These are phyloP conservation scores for Aphidoletes aphidimyza DNA, from an alignment of 2,888 invertebrate species.

Conservation along the genomic window DNA sequence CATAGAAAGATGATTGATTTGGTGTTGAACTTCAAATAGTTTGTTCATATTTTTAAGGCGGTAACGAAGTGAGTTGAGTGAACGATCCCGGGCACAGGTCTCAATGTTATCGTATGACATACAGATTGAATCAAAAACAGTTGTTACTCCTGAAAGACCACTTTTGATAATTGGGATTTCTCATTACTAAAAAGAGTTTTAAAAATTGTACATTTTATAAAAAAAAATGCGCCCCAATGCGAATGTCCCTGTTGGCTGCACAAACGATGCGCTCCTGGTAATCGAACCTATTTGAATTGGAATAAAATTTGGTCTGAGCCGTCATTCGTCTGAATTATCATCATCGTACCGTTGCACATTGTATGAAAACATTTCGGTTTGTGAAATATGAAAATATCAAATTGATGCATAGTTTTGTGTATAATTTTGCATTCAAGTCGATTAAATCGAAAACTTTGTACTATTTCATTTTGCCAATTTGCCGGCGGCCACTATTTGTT, in stretches of 20 bases:
- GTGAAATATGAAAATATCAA: slow-evolving; percentile 42
- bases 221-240: too few relatives aligned
- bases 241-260: neutral
- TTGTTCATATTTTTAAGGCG: too few relatives aligned
- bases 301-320: neutral
- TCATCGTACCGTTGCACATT: neutral
- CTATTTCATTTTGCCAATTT: slow-evolving; percentile 21
- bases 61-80: too few relatives aligned
- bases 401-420: slow-evolving; percentile 22
- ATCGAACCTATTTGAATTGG: neutral
- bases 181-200: too few relatives aligned
- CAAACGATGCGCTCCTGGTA: neutral
- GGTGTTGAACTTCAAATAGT: neutral
- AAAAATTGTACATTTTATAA: too few relatives aligned
- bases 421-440: slow-evolving; percentile 41
- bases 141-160: too few relatives aligned
- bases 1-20: neutral
- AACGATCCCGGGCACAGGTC: too few relatives aligned
- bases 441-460: slow-evolving; percentile 7
- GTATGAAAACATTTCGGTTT: neutral
- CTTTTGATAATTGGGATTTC: too few relatives aligned
- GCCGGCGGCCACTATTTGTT: neutral
- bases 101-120: too few relatives aligned
- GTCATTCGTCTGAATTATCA: slow-evolving; percentile 3
- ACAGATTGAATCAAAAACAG: too few relatives aligned